Evolutionary conservation across 2,113 vertebrate species (phyloP).

Genomic region (Passerina amoena): DNA sequence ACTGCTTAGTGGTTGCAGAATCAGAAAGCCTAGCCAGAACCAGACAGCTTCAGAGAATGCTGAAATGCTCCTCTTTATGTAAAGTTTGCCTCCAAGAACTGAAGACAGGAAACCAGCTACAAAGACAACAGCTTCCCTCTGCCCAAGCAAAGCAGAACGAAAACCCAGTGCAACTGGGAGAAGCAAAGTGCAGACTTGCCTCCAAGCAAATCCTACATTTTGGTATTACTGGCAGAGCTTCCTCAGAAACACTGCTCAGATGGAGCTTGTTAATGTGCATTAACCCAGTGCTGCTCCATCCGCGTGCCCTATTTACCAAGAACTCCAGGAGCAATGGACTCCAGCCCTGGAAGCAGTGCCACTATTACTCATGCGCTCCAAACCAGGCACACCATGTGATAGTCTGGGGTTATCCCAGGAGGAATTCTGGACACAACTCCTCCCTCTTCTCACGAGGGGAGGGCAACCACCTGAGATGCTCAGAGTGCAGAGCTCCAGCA

Average conservation of each 20-base stretch:
- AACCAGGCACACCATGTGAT: background rate
- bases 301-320: background rate
- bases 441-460: background rate
- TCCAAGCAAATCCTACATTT: background rate
- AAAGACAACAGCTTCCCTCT: constrained; percentile 29
- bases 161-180: background rate
- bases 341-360: background rate
- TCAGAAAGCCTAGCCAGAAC: constrained; percentile 58
- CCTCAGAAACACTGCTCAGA: constrained; percentile 10
- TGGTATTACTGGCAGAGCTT: background rate
- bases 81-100: constrained; percentile 40
- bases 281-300: background rate
- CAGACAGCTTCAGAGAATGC: constrained; percentile 35
- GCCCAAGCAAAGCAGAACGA: constrained; percentile 17
- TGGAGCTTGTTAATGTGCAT: background rate
- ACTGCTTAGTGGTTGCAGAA: constrained; percentile 51
- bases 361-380: background rate
- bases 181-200: background rate
- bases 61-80: constrained; percentile 42
- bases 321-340: background rate
- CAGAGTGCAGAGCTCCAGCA: background rate
- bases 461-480: background rate
- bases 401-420: background rate
- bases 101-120: constrained; percentile 53
- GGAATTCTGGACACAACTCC: background rate